Percentiles rank a stretch among this genome's conserved stretches.
These are phyloP conservation scores for Rhopalosiphum padi DNA, from an alignment of 1,140 invertebrate species.

Conservation along the genomic window DNA sequence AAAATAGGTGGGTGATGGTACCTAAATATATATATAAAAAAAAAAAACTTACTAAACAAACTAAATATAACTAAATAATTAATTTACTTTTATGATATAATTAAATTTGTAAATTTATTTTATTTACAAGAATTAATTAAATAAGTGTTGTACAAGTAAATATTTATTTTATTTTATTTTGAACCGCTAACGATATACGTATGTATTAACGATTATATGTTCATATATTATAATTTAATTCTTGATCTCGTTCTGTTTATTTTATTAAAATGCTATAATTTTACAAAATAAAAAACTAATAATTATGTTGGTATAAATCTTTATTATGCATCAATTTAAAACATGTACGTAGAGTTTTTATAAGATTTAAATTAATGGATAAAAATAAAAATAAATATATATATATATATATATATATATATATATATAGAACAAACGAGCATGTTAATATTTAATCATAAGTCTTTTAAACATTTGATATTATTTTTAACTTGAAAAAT, in stretches of 20 bases:
- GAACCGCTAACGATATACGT: neutral
- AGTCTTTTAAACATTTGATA: neutral
- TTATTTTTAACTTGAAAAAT: neutral
- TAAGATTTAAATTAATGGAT: neutral
- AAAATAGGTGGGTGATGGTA: neutral
- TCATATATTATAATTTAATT: neutral
- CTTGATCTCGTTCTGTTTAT: neutral
- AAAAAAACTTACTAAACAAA: neutral
- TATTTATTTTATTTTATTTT: slow-evolving; percentile 14
- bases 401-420: too few species aligned
- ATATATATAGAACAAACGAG: neutral
- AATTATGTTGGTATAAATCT: neutral
- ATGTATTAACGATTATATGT: neutral
- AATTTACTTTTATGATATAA: neutral
- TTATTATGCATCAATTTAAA: neutral
- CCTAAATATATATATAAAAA: neutral
- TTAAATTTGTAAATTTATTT: neutral
- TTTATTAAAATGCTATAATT: neutral
- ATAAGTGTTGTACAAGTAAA: neutral
- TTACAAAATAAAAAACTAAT: neutral
- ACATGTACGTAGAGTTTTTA: too few species aligned
- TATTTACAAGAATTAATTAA: neutral
- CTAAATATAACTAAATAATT: slow-evolving; percentile 7
- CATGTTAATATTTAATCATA: neutral
- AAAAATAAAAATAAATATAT: neutral